Conservation (phyloP, 2,113 vertebrate species). For the Actenoides hombroni region DNA sequence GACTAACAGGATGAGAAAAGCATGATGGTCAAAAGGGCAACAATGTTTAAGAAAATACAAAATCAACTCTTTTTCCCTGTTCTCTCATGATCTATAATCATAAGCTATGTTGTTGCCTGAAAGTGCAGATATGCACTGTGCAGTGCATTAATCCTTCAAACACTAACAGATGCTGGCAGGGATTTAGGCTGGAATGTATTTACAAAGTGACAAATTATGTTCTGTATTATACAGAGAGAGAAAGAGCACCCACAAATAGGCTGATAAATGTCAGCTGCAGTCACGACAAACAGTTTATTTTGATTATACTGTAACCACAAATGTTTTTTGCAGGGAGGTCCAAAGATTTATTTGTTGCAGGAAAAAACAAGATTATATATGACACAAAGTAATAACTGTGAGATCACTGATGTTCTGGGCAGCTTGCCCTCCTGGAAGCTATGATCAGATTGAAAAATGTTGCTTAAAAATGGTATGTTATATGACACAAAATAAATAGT, state of each 20-base stretch:
- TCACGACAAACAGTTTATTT: slow-evolving; percentile 91
- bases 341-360: slow-evolving; percentile 80
- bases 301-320: slow-evolving; percentile 90
- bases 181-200: slow-evolving; percentile 85
- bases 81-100: slow-evolving; percentile 66
- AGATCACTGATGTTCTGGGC: slow-evolving; percentile 76
- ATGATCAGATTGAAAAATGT: slow-evolving; percentile 15
- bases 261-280: slow-evolving; percentile 90
- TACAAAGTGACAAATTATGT: slow-evolving; percentile 91
- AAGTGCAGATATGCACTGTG: slow-evolving; percentile 71
- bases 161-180: slow-evolving; percentile 85
- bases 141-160: slow-evolving; percentile 83
- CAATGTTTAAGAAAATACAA: slow-evolving; percentile 33
- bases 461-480: slow-evolving; percentile 65
- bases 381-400: slow-evolving; percentile 82
- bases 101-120: slow-evolving; percentile 63
- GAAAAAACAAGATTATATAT: slow-evolving; percentile 83
- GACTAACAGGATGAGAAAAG: slow-evolving; percentile 50
- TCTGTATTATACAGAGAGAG: slow-evolving; percentile 80
- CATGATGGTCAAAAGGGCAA: slow-evolving; percentile 53
- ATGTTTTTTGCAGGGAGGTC: slow-evolving; percentile 73
- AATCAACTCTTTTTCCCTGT: slow-evolving; percentile 29
- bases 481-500: slow-evolving; percentile 65
- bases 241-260: slow-evolving; percentile 85
- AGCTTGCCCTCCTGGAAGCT: slow-evolving; percentile 72